Evolutionary conservation across 2,113 vertebrate genomes (phyloP), one percentile per base, ranked within the genome.

Genomic region (Apteryx mantelli): DNA sequence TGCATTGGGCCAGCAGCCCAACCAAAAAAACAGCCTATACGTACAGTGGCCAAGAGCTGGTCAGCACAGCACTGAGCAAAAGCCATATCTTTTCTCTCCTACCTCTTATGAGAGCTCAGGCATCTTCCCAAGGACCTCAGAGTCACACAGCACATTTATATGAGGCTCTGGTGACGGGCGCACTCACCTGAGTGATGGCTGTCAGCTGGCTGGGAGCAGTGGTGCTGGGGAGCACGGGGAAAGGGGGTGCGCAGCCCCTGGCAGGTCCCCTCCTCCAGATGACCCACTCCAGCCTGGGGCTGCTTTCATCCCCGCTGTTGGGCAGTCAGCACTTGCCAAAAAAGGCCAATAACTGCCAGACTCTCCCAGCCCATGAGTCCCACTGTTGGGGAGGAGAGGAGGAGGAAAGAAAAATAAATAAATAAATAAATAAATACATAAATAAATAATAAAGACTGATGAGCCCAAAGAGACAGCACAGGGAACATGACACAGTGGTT

Each of bases 1-100:
- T 0, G 11, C 2, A 0, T 25, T 6, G 9, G 17, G 15, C 7
- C 19, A 38, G 18, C 32, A 53, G 9, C 58, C 36, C 1, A 0
- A 5, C 12, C 2, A 25, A 17, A 50, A 34, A 8, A 12, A 6
- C 18, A 60, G 18, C 15, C 73, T 21, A 53, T 1, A 0, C 32
- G 53, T 44, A 38, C 9, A 15, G 5, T 28, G 7, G 16, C 2
- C 3, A 0, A 34, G 8, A 46, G 44, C 44, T 17, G 16, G 44
- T 17, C 44, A 15, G 16, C 44, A 46, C 44, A 46, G 44, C 44
- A 46, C 44, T 46, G 44, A 46, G 5, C 13, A 14, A 46, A 46
- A 14, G 44, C 44, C 44, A 46, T 14, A 15, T 46, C 44, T 46
- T 46, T 17, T 46, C 44, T 46, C 44, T 46, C 14, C 44, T 46